Conservation (phyloP, 2,113 vertebrate genomes). For the Aspiorhynchus laticeps region DNA sequence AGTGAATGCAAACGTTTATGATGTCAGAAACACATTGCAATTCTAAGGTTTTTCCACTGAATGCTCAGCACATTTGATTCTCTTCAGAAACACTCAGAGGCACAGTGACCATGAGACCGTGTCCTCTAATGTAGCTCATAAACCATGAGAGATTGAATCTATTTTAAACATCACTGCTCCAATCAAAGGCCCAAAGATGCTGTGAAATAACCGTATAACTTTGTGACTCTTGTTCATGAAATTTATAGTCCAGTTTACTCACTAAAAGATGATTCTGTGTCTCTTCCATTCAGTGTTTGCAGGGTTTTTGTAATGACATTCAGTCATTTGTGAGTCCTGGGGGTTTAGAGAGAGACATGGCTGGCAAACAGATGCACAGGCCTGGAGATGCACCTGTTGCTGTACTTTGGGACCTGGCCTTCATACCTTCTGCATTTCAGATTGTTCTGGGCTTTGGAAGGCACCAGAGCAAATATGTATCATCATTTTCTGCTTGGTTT, state of each 20-base stretch:
- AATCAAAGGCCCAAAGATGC: constrained; percentile 1
- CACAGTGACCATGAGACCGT: background rate
- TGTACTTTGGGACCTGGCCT: constrained; percentile 54
- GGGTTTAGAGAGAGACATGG: constrained; percentile 8
- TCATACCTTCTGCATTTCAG: constrained; percentile 38
- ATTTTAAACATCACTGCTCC: background rate
- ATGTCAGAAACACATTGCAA: background rate
- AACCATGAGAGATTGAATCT: background rate
- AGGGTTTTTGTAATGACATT: constrained; percentile 33
- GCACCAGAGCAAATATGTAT: constrained; percentile 52
- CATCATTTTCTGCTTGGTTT: constrained; percentile 27
- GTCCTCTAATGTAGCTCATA: background rate
- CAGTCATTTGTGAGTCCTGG: constrained; percentile 1
- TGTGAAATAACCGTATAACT: background rate
- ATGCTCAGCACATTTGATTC: background rate
- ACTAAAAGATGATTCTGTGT: background rate
- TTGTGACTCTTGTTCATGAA: constrained; percentile 9
- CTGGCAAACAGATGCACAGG: constrained; percentile 42
- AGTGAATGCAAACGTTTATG: background rate
- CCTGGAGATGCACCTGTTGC: constrained; percentile 46
- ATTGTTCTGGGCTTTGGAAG: constrained; percentile 42
- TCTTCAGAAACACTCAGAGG: constrained; percentile 13
- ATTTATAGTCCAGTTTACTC: background rate
- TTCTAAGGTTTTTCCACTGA: background rate
- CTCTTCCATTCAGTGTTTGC: constrained; percentile 12